A percentile compares a stretch with the other conserved stretches of the same genome.
Conservation (phyloP, 2,888 invertebrate genomes). For the Nephrotoma guestfalica region DNA sequence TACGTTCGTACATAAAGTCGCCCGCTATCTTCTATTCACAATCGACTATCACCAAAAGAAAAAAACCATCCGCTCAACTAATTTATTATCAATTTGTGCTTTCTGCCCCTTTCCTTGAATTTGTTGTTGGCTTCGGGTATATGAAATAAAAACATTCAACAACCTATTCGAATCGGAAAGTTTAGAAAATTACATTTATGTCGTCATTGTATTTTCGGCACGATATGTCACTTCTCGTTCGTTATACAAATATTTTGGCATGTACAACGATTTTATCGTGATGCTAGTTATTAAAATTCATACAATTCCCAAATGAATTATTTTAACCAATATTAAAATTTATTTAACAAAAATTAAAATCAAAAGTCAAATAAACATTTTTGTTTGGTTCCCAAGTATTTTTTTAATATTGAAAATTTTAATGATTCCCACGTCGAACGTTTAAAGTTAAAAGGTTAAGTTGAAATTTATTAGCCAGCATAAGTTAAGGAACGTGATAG, state of each 20-base stretch:
- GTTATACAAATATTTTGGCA: neutral
- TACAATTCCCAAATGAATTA: neutral
- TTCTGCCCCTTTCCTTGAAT: neutral
- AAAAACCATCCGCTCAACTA: neutral
- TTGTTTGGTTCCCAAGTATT: neutral
- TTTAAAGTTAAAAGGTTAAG: neutral
- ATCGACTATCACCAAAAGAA: neutral
- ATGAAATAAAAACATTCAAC: neutral
- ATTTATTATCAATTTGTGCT: neutral
- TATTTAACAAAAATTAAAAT: neutral
- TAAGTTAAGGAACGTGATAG: neutral
- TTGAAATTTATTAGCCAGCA: neutral
- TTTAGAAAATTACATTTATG: neutral
- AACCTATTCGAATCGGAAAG: neutral
- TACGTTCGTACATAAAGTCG: neutral
- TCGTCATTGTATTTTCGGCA: neutral
- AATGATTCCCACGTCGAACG: neutral
- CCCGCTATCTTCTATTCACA: neutral
- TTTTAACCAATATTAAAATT: neutral
- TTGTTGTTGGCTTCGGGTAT: neutral
- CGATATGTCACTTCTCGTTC: neutral
- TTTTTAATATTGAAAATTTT: neutral
- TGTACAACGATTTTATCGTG: neutral
- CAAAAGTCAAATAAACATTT: neutral
- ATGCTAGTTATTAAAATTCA: neutral